These are phyloP conservation scores for Microdon myrmicae DNA, from an alignment of 2,888 invertebrate species.

Conservation along the genomic window DNA sequence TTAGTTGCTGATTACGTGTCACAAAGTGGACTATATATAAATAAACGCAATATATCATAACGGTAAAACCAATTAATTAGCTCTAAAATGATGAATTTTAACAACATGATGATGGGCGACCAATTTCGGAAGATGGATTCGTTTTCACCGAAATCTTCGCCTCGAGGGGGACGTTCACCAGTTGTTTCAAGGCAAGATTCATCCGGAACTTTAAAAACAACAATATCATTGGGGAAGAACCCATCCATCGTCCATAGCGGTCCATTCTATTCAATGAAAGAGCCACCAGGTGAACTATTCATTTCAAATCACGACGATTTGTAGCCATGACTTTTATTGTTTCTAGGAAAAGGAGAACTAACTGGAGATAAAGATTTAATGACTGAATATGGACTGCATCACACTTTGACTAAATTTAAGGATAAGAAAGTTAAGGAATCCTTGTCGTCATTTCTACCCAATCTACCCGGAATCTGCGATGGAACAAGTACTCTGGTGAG, in stretches of 20 bases:
- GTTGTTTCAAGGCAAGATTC: slow-evolving; percentile 96
- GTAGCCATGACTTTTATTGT: neutral
- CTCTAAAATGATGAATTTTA: slow-evolving; percentile 64
- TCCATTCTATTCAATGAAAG: slow-evolving; percentile 98
- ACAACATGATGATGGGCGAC: slow-evolving; percentile 88
- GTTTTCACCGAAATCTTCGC: slow-evolving; percentile 95
- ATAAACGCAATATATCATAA: neutral
- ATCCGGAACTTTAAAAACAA: slow-evolving; percentile 96
- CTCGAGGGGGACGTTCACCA: slow-evolving; percentile 93
- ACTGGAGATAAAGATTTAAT: slow-evolving; percentile 97
- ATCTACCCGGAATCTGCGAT: slow-evolving; percentile 94
- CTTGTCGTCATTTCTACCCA: slow-evolving; percentile 92
- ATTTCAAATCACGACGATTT: slow-evolving; percentile 12
- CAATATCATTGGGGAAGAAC: slow-evolving; percentile 96
- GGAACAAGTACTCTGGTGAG: slow-evolving; percentile 80
- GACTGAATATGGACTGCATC: slow-evolving; percentile 95
- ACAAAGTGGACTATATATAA: no score
- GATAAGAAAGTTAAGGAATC: slow-evolving; percentile 96
- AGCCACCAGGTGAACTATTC: slow-evolving; percentile 80
- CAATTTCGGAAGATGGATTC: slow-evolving; percentile 92
- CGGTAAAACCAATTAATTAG: neutral
- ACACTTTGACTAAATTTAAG: slow-evolving; percentile 97
- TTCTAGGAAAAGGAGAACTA: slow-evolving; percentile 84
- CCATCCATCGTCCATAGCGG: slow-evolving; percentile 97
- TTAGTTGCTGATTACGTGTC: no score